Percentiles rank a stretch among this genome's conserved stretches.
Conservation (phyloP, 2,888 invertebrate genomes). For the Pedicia rivosa region DNA sequence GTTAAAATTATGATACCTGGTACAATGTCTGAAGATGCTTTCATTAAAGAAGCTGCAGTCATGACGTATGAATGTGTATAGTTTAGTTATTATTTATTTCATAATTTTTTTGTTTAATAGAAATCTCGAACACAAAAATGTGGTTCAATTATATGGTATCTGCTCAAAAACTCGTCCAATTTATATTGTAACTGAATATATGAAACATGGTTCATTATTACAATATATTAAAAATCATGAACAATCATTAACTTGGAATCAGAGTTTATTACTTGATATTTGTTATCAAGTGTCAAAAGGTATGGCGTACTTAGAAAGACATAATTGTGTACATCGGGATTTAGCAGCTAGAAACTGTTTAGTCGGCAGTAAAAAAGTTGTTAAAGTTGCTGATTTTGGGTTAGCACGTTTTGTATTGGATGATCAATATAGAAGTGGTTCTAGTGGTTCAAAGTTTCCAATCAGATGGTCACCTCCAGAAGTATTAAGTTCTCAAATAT, state of each 20-base stretch:
- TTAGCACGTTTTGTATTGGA: constrained; percentile 89
- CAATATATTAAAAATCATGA: constrained; percentile 78
- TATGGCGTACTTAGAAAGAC: constrained; percentile 88
- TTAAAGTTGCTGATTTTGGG: constrained; percentile 95
- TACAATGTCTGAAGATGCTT: constrained; percentile 95
- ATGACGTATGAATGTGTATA: constrained; percentile 75
- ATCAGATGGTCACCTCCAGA: constrained; percentile 98
- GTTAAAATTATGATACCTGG: constrained; percentile 98
- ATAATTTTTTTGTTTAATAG: constrained; percentile 32
- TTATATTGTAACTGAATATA: constrained; percentile 92
- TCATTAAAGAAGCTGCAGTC: constrained; percentile 95
- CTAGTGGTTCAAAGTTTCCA: constrained; percentile 92
- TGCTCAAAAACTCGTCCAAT: constrained; percentile 90
- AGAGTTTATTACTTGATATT: constrained; percentile 77
- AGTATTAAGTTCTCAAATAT: constrained; percentile 85
- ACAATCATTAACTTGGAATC: constrained; percentile 59
- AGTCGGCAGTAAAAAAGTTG: constrained; percentile 83
- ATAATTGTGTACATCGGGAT: constrained; percentile 92
- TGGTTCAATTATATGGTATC: constrained; percentile 91
- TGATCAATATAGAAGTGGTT: constrained; percentile 93
- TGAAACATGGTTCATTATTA: constrained; percentile 81
- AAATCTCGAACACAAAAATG: constrained; percentile 83
- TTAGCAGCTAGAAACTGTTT: constrained; percentile 91
- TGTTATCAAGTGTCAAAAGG: constrained; percentile 91
- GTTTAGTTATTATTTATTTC: not conserved